Evolutionary conservation across 2,797 vertebrate genomes (phyloP).

Genomic region (Capromys pilorides): DNA sequence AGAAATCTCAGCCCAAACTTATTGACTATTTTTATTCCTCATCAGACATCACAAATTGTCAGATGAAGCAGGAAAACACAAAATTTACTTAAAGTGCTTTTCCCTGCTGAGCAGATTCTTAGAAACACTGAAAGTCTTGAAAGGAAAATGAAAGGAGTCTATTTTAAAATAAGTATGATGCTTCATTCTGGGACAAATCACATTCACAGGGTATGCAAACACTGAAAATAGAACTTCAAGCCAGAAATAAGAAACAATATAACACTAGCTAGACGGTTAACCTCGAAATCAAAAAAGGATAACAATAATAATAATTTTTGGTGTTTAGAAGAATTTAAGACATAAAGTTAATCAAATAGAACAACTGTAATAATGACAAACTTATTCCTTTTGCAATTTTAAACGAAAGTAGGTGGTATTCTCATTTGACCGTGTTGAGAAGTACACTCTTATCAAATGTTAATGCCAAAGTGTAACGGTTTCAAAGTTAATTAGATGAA

Average conservation of each 20-base stretch:
- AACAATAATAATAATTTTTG: conserved; percentile 56
- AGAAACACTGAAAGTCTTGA: conserved; percentile 42
- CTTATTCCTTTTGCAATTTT: conserved; percentile 56
- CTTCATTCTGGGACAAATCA: conserved; percentile 66
- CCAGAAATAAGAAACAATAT: conserved; percentile 60
- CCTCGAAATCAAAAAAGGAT: neutral
- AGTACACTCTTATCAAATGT: conserved; percentile 56
- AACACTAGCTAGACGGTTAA: conserved; percentile 23
- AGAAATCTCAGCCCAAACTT: conserved; percentile 36
- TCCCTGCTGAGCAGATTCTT: conserved; percentile 36
- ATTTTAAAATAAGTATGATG: conserved; percentile 39
- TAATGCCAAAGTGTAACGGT: conserved; percentile 66
- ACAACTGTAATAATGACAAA: conserved; percentile 56
- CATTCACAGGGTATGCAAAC: conserved; percentile 30
- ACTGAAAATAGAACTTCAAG: conserved; percentile 49
- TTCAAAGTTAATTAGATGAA: conserved; percentile 78
- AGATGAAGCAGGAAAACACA: conserved; percentile 49
- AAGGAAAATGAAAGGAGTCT: conserved; percentile 62
- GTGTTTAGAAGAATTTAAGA: conserved; percentile 59
- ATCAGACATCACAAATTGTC: conserved; percentile 67
- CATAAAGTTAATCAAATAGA: conserved; percentile 60
- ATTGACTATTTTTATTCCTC: neutral
- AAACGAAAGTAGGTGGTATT: conserved; percentile 68
- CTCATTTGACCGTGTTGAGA: conserved; percentile 72
- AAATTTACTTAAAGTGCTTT: neutral